Conservation (phyloP, 2,797 vertebrate species). For the Phrynocephalus guinanensis region DNA sequence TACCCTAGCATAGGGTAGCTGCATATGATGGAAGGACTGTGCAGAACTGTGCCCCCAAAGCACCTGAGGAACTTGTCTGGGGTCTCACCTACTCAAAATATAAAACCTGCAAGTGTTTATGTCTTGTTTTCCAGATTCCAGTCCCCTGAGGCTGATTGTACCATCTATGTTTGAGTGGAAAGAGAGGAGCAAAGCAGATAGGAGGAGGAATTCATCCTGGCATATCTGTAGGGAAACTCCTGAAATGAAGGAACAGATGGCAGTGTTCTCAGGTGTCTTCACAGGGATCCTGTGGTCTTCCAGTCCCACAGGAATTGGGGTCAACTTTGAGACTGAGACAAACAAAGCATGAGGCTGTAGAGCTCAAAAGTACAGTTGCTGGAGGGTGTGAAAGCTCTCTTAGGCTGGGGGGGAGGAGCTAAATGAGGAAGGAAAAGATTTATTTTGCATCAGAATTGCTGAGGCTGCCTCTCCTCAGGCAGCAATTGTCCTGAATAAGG, state of each 20-base stretch:
- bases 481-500: background rate
- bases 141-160: background rate
- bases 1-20: background rate
- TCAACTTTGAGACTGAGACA: constrained; percentile 12
- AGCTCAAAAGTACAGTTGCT: background rate
- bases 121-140: background rate
- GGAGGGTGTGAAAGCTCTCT: background rate
- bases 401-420: background rate
- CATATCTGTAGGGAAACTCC: constrained; percentile 1
- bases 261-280: background rate
- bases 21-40: background rate
- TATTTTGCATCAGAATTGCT: background rate
- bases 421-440: background rate
- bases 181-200: background rate
- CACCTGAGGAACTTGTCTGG: background rate
- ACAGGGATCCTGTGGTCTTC: constrained; percentile 23
- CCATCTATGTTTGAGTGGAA: background rate
- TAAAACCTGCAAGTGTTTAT: background rate
- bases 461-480: background rate
- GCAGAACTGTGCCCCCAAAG: background rate
- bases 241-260: constrained; percentile 31
- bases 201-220: background rate
- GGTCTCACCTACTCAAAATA: background rate
- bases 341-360: background rate
- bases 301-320: constrained; percentile 11